These are phyloP conservation scores for Chionomys nivalis DNA, from an alignment of 2,113 vertebrate species.

Conservation along the genomic window DNA sequence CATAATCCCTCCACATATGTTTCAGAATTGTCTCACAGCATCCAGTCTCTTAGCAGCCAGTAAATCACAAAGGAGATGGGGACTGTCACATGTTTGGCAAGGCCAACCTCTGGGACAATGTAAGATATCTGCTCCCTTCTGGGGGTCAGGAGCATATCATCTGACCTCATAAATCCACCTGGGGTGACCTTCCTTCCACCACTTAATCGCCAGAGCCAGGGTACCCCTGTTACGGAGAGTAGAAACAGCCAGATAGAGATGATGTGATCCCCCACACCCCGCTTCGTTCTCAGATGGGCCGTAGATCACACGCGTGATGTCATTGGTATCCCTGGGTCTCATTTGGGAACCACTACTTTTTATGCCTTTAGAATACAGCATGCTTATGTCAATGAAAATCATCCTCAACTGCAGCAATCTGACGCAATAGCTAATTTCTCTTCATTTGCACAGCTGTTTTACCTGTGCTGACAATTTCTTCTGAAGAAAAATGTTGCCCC, in stretches of 20 bases:
- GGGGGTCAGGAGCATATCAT: not conserved
- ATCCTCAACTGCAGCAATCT: conserved; percentile 45
- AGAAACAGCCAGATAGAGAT: not conserved
- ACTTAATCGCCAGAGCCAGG: not conserved
- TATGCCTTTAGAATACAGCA: conserved; percentile 58
- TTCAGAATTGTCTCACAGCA: conserved; percentile 6
- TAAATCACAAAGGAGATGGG: conserved; percentile 61
- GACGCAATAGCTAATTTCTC: conserved; percentile 75
- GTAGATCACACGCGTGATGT: conserved; percentile 20
- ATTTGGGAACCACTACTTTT: conserved; percentile 54
- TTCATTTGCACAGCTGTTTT: conserved; percentile 78
- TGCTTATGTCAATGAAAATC: conserved; percentile 46
- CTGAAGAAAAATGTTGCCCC: conserved; percentile 67
- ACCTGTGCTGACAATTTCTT: conserved; percentile 74
- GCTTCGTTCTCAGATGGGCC: not conserved
- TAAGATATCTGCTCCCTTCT: not conserved
- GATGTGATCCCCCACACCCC: not conserved
- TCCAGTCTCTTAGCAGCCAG: conserved; percentile 49
- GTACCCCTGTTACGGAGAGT: not conserved
- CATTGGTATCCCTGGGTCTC: not conserved
- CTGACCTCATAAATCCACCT: not conserved
- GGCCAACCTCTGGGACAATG: not conserved
- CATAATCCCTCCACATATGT: not conserved
- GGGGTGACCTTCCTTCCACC: conserved; percentile 16
- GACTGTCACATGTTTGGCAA: not conserved